Base-by-base conservation (phyloP, 2,113 vertebrate species). In the Toxostoma redivivum region DNA sequence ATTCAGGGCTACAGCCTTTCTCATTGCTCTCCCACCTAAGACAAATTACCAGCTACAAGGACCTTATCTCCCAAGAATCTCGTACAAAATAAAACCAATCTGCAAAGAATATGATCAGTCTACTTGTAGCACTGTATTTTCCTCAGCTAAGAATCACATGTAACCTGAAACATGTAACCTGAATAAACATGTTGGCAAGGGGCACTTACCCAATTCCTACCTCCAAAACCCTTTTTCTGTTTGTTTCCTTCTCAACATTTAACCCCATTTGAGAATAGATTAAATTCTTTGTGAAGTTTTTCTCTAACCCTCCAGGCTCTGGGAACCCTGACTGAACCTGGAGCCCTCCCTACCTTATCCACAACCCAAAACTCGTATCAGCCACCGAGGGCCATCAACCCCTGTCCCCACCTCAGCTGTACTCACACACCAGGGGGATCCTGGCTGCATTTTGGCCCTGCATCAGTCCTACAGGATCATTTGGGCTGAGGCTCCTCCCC, bases 331-430 rank as follows among this genome's bases (percentile, higher is more conserved):
- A 31, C 17, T 40, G 4, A 14, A 5, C 8, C 9, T 67, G 16
- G 11, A 81, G 1, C 11, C 58, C 31, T 4, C 2, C 3, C 3
- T 0, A 14, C 2, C 3, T 47, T 35, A 20, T 5, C 47, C 30
- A 60, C 0, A 12, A 40, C 35, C 13, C 17, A 48, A 42, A 18
- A 74, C 15, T 10, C 21, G 1, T 5, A 15, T 30, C 44, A 80
- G 4, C 6, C 12, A n/a, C 33, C 15, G 0, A 1, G 35, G 24
- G 1, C 11, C 3, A 8, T 20, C 44, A 69, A 9, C 0, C 4
- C 9, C 30, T 35, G 5, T 9, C 16, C 24, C 15, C 28, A 62
- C 15, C 8, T 35, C 45, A 78, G 35, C 50, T 88, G 35, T 5
- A n/a, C 6, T 44, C 19, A 31, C 19, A 50, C 11, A 23, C 19